These are phyloP conservation scores for Hypocryptadius cinnamomeus DNA, from an alignment of 2,113 vertebrate species.

Conservation along the genomic window DNA sequence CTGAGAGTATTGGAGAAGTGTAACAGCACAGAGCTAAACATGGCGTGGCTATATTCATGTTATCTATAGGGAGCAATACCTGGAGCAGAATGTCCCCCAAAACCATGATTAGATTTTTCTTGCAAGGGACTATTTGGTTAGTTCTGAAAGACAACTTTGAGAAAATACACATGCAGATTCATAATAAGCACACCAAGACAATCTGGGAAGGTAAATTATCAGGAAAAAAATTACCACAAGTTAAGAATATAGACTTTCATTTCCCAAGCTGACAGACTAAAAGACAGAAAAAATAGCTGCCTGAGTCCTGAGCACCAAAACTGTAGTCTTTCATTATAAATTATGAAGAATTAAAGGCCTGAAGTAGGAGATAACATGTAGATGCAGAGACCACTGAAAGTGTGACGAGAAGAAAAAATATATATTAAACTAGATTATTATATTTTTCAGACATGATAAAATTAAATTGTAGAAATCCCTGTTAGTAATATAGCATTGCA, in stretches of 20 bases:
- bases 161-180: background rate
- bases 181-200: background rate
- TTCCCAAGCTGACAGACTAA: background rate
- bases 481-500: background rate
- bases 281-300: background rate
- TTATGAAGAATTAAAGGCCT: background rate
- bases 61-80: background rate
- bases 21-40: background rate
- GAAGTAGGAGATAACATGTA: background rate
- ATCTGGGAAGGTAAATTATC: background rate
- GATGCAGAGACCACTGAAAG: background rate
- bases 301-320: background rate
- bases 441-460: background rate
- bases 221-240: background rate
- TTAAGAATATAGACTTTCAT: background rate
- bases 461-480: background rate
- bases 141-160: background rate
- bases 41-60: background rate
- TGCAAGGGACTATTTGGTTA: background rate
- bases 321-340: background rate
- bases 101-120: background rate
- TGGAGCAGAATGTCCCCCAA: fast-evolving
- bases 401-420: background rate
- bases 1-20: background rate
- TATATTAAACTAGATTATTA: background rate